Conservation (phyloP, 2,888 invertebrate genomes). For the Drosophila subsilvestris region DNA sequence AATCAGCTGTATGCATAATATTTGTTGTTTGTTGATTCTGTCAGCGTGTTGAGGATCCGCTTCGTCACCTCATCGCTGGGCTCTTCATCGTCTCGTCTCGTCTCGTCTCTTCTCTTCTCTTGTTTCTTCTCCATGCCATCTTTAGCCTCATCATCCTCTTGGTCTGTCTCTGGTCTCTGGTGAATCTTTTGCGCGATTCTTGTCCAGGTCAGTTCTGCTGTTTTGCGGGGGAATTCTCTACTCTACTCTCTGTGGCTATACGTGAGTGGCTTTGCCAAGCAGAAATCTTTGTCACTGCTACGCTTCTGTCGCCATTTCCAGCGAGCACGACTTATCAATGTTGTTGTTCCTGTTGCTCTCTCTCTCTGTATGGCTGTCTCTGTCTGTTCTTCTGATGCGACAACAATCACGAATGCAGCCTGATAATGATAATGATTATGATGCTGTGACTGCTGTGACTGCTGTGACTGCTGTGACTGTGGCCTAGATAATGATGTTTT, state of each 20-base stretch:
- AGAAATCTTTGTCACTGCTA: constrained; percentile 51
- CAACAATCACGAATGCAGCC: constrained; percentile 69
- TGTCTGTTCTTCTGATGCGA: constrained; percentile 44
- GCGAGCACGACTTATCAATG: constrained; percentile 66
- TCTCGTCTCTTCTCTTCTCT: not conserved
- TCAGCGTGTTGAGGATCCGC: constrained; percentile 67
- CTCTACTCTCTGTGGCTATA: constrained; percentile 24
- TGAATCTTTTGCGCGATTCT: constrained; percentile 35
- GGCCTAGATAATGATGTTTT: constrained; percentile 63
- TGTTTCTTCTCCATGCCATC: not conserved
- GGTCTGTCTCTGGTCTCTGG: not conserved
- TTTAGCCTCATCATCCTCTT: not conserved
- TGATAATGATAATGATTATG: constrained; percentile 65
- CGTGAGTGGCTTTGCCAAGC: constrained; percentile 60
- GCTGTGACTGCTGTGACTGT: constrained; percentile 14
- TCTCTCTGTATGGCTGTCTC: not conserved
- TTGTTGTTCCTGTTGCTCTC: constrained; percentile 22
- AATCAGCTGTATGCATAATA: constrained; percentile 75
- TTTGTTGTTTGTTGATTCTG: constrained; percentile 65
- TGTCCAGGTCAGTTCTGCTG: constrained; percentile 71
- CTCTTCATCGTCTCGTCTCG: constrained; percentile 5
- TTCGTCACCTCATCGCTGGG: constrained; percentile 55
- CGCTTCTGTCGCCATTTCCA: constrained; percentile 51
- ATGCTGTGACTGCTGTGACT: constrained; percentile 24
- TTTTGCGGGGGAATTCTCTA: not conserved